Percentiles rank a stretch among this genome's conserved stretches.
These are phyloP conservation scores for Galeopsomyia nigrocyanea DNA, from an alignment of 2,888 invertebrate genomes.

Conservation along the genomic window DNA sequence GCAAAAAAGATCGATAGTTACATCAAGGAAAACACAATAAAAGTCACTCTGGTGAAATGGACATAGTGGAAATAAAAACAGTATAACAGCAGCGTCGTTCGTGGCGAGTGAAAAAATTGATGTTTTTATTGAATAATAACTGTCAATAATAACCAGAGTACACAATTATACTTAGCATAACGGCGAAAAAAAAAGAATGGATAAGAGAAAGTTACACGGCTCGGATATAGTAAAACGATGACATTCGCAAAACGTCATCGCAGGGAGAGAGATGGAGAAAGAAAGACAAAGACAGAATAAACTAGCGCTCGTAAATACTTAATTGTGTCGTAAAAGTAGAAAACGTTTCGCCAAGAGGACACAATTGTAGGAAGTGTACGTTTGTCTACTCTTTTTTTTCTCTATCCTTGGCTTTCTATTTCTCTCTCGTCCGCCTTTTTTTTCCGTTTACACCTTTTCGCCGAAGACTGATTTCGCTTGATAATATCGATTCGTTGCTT, in stretches of 20 bases:
- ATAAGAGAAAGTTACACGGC: constrained; percentile 36
- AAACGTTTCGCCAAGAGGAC: constrained; percentile 23
- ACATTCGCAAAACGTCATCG: constrained; percentile 27
- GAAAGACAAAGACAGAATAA: constrained; percentile 27
- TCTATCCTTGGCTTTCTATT: background rate
- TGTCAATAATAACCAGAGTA: constrained; percentile 23
- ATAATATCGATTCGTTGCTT: constrained; percentile 14
- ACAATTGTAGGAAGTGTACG: constrained; percentile 33
- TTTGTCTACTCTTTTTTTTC: constrained; percentile 12
- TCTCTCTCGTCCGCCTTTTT: background rate
- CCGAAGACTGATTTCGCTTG: constrained; percentile 37
- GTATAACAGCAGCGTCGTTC: constrained; percentile 2
- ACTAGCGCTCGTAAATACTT: constrained; percentile 44
- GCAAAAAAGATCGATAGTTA: constrained; percentile 3
- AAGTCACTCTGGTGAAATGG: constrained; percentile 6
- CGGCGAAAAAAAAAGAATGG: constrained; percentile 13
- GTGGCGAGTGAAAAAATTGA: constrained; percentile 37
- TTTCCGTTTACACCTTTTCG: constrained; percentile 26
- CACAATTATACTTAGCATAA: constrained; percentile 39
- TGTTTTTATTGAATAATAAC: constrained; percentile 41
- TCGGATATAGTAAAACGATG: constrained; percentile 20
- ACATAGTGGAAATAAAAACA: constrained; percentile 17
- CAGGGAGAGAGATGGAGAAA: constrained; percentile 18
- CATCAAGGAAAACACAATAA: constrained; percentile 2
- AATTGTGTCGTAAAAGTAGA: constrained; percentile 40